phyloP scores from a whole-genome alignment of 2,113 vertebrate genomes.

The Taurulus bubalis region DNA sequence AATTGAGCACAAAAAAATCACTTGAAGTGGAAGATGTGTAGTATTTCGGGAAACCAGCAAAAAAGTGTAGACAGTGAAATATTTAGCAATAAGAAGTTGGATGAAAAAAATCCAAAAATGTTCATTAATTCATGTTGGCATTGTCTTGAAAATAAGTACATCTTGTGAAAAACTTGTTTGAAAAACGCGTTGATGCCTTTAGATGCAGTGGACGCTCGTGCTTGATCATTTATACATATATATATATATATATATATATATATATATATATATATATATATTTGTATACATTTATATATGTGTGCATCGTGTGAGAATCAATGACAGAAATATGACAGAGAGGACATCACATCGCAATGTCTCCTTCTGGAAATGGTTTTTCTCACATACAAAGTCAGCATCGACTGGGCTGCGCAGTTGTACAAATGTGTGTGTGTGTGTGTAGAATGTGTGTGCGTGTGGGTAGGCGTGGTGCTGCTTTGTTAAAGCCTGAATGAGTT shows the following conservation, averaged over 20 bases:
- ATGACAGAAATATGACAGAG: background rate
- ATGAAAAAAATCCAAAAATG: background rate
- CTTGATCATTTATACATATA: no score
- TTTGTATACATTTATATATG: background rate
- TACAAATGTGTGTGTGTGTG: constrained; percentile 33
- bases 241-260: background rate
- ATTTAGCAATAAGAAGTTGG: background rate
- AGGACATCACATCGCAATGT: background rate
- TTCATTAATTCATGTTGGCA: background rate
- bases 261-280: background rate
- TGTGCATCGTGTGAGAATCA: background rate
- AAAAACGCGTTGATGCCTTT: background rate
- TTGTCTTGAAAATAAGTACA: background rate
- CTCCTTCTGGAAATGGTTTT: constrained; percentile 5
- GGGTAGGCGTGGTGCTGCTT: constrained; percentile 73
- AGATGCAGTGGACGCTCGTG: background rate
- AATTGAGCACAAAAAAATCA: background rate
- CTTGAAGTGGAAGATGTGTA: background rate
- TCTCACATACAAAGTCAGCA: constrained; percentile 24
- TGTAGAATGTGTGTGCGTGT: constrained; percentile 22
- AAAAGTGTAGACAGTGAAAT: background rate
- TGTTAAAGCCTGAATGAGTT: constrained; percentile 82
- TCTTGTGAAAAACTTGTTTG: no score
- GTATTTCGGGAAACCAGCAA: background rate
- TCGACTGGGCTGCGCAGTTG: constrained; percentile 18